A percentile compares a stretch with the other conserved stretches of the same genome.
Conservation (phyloP, 2,888 invertebrate genomes). For the Drosophila mimetica region DNA sequence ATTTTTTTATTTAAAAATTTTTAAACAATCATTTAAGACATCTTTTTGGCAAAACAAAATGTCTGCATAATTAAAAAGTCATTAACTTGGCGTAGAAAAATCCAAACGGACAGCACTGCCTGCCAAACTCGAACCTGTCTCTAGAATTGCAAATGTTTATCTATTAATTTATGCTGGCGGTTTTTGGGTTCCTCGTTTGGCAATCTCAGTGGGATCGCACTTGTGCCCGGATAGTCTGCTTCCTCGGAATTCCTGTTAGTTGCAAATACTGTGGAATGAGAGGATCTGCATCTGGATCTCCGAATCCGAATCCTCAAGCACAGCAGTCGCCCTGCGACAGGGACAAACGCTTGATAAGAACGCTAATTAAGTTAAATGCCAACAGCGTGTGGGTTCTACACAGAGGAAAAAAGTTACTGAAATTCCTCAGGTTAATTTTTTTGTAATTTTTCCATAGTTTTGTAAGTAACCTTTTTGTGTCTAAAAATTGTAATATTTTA, state of each 20-base stretch:
- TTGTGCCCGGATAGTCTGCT: slow-evolving; percentile 35
- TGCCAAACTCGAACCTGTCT: slow-evolving; percentile 18
- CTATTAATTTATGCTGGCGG: slow-evolving; percentile 82
- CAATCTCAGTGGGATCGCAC: slow-evolving; percentile 59
- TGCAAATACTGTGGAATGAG: background rate
- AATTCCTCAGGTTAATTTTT: no score
- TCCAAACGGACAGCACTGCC: slow-evolving; percentile 1
- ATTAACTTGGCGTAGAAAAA: background rate
- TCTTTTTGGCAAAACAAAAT: no score
- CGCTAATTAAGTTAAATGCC: slow-evolving; percentile 75
- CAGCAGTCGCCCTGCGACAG: slow-evolving; percentile 54
- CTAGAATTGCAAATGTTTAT: slow-evolving; percentile 67
- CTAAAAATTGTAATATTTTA: no score
- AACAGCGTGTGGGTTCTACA: slow-evolving; percentile 55
- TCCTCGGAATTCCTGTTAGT: slow-evolving; percentile 58
- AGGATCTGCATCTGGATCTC: slow-evolving; percentile 23
- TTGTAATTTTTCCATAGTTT: background rate
- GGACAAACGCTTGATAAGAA: slow-evolving; percentile 64
- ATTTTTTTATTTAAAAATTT: no score
- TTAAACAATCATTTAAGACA: no score
- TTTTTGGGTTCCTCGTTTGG: slow-evolving; percentile 51
- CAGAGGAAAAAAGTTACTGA: background rate
- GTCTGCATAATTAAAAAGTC: no score
- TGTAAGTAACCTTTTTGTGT: background rate
- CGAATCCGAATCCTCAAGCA: slow-evolving; percentile 21